Conservation (phyloP, 2,888 invertebrate genomes). For the Tenthredo livida region DNA sequence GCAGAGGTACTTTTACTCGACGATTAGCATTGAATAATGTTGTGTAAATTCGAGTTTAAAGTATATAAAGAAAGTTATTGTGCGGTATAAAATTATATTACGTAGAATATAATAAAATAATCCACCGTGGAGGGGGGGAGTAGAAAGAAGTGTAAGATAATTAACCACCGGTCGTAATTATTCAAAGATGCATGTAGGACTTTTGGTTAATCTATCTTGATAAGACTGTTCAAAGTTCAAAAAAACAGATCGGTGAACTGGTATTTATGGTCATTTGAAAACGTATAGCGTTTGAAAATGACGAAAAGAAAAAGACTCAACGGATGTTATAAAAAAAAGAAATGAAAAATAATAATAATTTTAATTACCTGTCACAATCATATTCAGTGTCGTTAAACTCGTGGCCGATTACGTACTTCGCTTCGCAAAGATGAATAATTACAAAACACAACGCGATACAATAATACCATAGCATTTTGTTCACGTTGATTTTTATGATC, state of each 20-base stretch:
- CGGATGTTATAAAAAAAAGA: not conserved
- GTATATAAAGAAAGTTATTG: not conserved
- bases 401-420: not conserved
- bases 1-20: not conserved
- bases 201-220: not conserved
- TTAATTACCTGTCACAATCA: constrained; percentile 40
- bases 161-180: not conserved
- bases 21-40: not conserved
- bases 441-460: not conserved
- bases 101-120: not conserved
- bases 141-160: not conserved
- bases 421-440: not conserved
- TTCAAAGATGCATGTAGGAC: not conserved
- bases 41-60: not conserved
- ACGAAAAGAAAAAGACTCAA: not conserved
- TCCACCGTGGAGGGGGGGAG: not conserved
- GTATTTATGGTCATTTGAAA: not conserved
- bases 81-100: not conserved
- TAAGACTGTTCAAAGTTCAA: not conserved
- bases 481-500: not conserved
- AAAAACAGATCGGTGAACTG: not conserved
- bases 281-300: not conserved
- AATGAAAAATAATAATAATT: not conserved
- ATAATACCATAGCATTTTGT: not conserved
- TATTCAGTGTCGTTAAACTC: not conserved